Conservation (phyloP, 1,140 invertebrate genomes). For the Eupristina koningsbergeri region DNA sequence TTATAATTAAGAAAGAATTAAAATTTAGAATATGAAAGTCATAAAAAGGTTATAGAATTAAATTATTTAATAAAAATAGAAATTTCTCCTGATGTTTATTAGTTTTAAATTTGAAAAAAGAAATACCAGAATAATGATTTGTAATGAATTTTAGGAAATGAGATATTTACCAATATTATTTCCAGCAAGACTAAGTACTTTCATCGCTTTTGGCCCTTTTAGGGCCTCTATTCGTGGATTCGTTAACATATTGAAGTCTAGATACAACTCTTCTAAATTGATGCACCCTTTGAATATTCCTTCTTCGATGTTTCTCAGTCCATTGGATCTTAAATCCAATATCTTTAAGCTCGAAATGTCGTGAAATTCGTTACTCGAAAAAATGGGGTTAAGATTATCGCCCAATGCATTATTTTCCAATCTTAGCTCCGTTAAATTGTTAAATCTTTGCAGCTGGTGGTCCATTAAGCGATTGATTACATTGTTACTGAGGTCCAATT, state of each 20-base stretch:
- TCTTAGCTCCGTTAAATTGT: constrained; percentile 79
- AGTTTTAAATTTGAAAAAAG: too few relatives aligned
- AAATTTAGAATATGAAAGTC: too few relatives aligned
- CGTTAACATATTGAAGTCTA: constrained; percentile 85
- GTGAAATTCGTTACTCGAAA: constrained; percentile 87
- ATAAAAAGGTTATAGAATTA: too few relatives aligned
- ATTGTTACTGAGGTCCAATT: constrained; percentile 87
- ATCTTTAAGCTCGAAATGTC: constrained; percentile 81
- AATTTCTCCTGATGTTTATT: too few relatives aligned
- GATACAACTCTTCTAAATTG: constrained; percentile 84
- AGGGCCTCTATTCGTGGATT: constrained; percentile 83
- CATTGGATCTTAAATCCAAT: constrained; percentile 85
- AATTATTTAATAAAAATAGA: too few relatives aligned
- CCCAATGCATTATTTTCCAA: constrained; percentile 88
- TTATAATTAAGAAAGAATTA: too few relatives aligned
- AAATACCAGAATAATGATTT: too few relatives aligned
- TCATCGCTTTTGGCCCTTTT: constrained; percentile 83
- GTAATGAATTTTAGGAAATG: not conserved
- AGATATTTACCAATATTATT: constrained; percentile 84
- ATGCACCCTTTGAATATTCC: constrained; percentile 87
- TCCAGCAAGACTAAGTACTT: constrained; percentile 80
- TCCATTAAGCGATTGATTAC: constrained; percentile 85
- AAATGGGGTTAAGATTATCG: constrained; percentile 91
- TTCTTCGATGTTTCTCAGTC: constrained; percentile 85
- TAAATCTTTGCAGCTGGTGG: constrained; percentile 80